Conservation (phyloP, 2,113 vertebrate genomes). For the Recurvirostra avosetta region DNA sequence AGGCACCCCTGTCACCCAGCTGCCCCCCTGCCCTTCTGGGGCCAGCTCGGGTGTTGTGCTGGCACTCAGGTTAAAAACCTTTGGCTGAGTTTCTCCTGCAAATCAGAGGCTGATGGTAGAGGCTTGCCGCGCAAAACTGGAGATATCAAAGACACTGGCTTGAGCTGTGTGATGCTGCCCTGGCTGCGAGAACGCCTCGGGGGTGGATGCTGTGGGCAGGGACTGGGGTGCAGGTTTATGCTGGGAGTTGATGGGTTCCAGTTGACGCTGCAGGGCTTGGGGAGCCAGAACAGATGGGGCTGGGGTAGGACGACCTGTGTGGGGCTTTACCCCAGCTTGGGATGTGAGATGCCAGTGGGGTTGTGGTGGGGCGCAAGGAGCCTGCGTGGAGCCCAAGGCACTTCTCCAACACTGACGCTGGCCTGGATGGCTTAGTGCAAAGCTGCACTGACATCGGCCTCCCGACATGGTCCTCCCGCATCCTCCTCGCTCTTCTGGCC, state of each 20-base stretch:
- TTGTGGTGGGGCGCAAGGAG: not conserved
- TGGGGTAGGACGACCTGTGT: not conserved
- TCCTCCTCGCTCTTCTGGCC: not conserved
- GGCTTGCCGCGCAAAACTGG: not conserved
- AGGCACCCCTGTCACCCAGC: not conserved
- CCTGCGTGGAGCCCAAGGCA: not conserved
- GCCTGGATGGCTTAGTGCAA: not conserved
- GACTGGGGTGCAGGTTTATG: not conserved
- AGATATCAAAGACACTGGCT: not conserved
- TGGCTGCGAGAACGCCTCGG: not conserved
- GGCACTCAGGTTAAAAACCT: not conserved
- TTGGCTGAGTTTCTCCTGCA: not conserved
- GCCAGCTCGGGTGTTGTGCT: not conserved
- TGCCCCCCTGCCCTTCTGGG: not conserved
- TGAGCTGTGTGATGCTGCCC: not conserved
- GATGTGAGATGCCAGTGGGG: not conserved
- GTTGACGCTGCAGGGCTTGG: not conserved
- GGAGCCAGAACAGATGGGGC: not conserved
- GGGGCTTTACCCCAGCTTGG: not conserved
- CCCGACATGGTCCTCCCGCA: rapidly evolving
- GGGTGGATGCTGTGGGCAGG: not conserved
- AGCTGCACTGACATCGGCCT: not conserved
- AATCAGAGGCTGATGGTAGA: not conserved
- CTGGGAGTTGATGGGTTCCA: not conserved
- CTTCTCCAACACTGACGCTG: not conserved